Evolutionary conservation across 2,888 invertebrate genomes (phyloP).

Genomic region (Gortyna flavago): DNA sequence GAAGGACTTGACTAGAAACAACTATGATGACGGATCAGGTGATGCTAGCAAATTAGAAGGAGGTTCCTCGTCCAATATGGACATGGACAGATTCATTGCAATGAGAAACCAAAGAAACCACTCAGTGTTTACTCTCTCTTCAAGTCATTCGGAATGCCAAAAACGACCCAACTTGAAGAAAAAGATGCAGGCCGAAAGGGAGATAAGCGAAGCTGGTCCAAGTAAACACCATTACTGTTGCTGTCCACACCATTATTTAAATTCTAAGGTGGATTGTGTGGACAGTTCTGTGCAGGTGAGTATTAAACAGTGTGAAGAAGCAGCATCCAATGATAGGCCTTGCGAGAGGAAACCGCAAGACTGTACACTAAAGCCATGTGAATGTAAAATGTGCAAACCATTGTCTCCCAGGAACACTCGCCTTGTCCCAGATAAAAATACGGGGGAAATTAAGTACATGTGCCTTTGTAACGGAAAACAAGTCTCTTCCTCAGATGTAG

Average conservation of each 20-base stretch:
- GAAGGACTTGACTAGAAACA: slow-evolving; percentile 86
- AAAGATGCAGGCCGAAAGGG: slow-evolving; percentile 73
- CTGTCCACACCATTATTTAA: slow-evolving; percentile 74
- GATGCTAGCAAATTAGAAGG: slow-evolving; percentile 87
- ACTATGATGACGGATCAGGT: slow-evolving; percentile 86
- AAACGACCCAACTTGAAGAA: slow-evolving; percentile 77
- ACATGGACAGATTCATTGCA: slow-evolving; percentile 67
- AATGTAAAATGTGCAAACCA: slow-evolving; percentile 56
- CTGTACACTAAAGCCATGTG: slow-evolving; percentile 21
- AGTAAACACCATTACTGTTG: slow-evolving; percentile 79
- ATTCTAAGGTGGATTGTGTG: slow-evolving; percentile 71
- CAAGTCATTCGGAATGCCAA: slow-evolving; percentile 78
- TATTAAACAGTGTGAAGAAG: slow-evolving; percentile 66
- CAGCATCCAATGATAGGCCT: slow-evolving; percentile 42
- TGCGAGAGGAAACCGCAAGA: slow-evolving; percentile 22
- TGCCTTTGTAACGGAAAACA: slow-evolving; percentile 79
- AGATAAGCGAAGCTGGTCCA: slow-evolving; percentile 70
- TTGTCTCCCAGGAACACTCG: slow-evolving; percentile 43
- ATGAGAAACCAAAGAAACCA: slow-evolving; percentile 81
- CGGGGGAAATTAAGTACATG: slow-evolving; percentile 78
- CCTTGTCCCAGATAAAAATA: slow-evolving; percentile 65
- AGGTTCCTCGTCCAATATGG: slow-evolving; percentile 73
- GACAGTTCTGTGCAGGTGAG: slow-evolving; percentile 84
- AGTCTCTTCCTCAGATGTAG: slow-evolving; percentile 65
- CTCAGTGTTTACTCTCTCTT: slow-evolving; percentile 86